Conservation (phyloP, 2,888 invertebrate species). For the Drosophila macrospina region DNA sequence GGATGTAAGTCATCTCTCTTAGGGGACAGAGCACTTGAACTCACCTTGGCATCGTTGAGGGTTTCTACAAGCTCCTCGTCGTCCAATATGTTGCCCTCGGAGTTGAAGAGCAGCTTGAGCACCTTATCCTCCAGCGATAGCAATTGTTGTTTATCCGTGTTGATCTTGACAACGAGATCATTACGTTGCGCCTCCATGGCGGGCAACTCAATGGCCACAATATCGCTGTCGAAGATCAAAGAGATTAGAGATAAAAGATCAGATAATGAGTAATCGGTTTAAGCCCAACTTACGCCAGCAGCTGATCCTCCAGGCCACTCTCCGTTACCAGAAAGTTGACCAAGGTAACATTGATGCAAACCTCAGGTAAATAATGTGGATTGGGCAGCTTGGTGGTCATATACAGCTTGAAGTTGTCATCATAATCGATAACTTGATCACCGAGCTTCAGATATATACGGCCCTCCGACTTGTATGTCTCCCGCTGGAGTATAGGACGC, state of each 20-base stretch:
- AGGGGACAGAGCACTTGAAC: neutral
- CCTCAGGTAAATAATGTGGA: slow-evolving; percentile 97
- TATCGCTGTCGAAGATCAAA: slow-evolving; percentile 83
- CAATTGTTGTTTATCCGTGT: slow-evolving; percentile 93
- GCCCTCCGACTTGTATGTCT: slow-evolving; percentile 91
- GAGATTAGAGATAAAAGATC: neutral
- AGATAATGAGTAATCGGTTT: neutral
- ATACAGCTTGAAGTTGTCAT: slow-evolving; percentile 93
- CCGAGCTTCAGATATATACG: slow-evolving; percentile 93
- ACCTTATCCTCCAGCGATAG: slow-evolving; percentile 96
- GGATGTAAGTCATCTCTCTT: neutral
- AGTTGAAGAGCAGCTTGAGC: slow-evolving; percentile 91
- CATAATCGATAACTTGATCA: slow-evolving; percentile 95
- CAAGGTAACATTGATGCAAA: slow-evolving; percentile 96
- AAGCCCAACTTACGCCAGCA: slow-evolving; percentile 90
- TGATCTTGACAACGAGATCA: slow-evolving; percentile 93
- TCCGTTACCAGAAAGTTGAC: slow-evolving; percentile 97
- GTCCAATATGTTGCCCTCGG: slow-evolving; percentile 96
- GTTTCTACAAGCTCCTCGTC: slow-evolving; percentile 97
- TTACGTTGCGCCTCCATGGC: slow-evolving; percentile 93
- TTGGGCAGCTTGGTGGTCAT: slow-evolving; percentile 96
- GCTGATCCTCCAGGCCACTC: slow-evolving; percentile 95
- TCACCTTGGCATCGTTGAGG: slow-evolving; percentile 83
- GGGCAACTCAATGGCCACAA: slow-evolving; percentile 95
- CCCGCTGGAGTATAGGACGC: slow-evolving; percentile 92